Percentiles rank a stretch among this genome's conserved stretches.
Conservation (phyloP, 2,797 vertebrate genomes). For the Vespertilio murinus region DNA sequence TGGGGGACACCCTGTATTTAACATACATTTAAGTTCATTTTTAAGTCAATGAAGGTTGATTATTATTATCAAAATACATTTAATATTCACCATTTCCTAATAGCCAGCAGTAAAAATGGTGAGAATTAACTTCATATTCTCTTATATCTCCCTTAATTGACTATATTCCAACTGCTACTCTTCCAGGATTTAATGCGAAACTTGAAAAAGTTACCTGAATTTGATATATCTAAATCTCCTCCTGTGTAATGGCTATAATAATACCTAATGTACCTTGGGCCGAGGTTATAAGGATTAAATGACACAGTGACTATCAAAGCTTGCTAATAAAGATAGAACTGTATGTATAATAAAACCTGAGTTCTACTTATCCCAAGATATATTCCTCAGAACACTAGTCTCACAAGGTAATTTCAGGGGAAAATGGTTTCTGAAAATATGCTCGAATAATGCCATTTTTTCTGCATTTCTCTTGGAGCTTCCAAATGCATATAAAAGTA, state of each 20-base stretch:
- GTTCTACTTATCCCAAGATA: slow-evolving; percentile 28
- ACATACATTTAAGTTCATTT: background rate
- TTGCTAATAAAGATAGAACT: slow-evolving; percentile 67
- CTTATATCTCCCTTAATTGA: slow-evolving; percentile 7
- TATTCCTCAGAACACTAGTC: slow-evolving; percentile 34
- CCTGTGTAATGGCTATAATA: slow-evolving; percentile 50
- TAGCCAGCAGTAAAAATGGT: slow-evolving; percentile 3
- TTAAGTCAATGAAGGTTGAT: slow-evolving; percentile 13
- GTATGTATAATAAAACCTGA: slow-evolving; percentile 36
- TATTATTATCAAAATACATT: slow-evolving; percentile 15
- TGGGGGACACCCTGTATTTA: background rate
- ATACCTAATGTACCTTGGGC: slow-evolving; percentile 62
- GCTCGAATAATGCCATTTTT: background rate
- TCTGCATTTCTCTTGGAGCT: slow-evolving; percentile 6
- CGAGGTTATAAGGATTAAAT: slow-evolving; percentile 63
- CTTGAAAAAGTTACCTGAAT: slow-evolving; percentile 49
- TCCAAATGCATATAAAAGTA: slow-evolving; percentile 6
- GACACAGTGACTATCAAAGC: slow-evolving; percentile 45
- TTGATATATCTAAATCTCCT: slow-evolving; percentile 41
- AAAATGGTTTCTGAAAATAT: slow-evolving; percentile 2
- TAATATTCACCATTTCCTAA: background rate
- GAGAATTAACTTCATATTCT: background rate
- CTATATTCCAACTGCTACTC: background rate
- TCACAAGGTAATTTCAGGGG: background rate
- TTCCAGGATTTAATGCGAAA: slow-evolving; percentile 44